phyloP scores from a whole-genome alignment of 2,113 vertebrate species.

The Theropithecus gelada region DNA sequence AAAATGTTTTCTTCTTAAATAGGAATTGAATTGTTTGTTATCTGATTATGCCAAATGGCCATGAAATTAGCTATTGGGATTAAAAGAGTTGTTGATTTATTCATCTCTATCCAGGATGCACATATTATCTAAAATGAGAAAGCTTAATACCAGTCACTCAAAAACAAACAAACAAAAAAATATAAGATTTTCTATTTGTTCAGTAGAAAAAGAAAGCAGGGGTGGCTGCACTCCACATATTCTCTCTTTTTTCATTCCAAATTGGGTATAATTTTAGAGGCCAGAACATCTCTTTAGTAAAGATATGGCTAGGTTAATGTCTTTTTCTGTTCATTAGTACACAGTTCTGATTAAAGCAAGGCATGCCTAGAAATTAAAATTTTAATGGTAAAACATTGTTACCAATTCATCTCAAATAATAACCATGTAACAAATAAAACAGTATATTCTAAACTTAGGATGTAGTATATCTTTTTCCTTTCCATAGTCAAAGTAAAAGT shows the following conservation, averaged over 20 bases:
- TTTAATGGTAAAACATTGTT: not conserved
- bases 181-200: not conserved
- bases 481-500: not conserved
- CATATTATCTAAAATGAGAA: not conserved
- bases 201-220: not conserved
- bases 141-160: not conserved
- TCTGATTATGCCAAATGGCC: not conserved
- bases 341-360: not conserved
- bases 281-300: not conserved
- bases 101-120: not conserved
- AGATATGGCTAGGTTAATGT: not conserved
- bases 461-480: not conserved
- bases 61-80: not conserved
- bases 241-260: not conserved
- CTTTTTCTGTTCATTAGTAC: not conserved
- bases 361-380: not conserved
- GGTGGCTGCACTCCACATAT: fast-evolving
- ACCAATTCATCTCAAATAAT: not conserved
- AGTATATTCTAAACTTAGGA: not conserved
- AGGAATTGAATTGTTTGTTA: not conserved
- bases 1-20: not conserved
- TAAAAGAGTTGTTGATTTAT: not conserved
- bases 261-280: not conserved
- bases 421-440: not conserved
- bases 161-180: not conserved